Conservation (phyloP, 2,113 vertebrate genomes). For the Rana temporaria region DNA sequence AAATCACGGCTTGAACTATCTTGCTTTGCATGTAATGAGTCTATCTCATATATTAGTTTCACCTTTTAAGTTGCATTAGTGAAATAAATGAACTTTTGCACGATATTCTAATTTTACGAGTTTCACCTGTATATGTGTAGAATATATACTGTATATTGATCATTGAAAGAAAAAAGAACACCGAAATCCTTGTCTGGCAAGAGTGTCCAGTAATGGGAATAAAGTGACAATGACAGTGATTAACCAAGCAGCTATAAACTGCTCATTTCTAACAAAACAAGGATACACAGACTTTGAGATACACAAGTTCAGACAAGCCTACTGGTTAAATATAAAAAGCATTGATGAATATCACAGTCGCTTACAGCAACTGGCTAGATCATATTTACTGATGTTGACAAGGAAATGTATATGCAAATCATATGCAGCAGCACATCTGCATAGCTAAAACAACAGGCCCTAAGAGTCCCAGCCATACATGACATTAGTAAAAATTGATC, state of each 20-base stretch:
- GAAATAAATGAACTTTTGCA: no score
- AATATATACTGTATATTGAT: neutral
- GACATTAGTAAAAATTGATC: conserved; percentile 43
- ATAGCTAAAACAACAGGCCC: conserved; percentile 40
- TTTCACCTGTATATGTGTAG: no score
- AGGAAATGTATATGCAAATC: conserved; percentile 46
- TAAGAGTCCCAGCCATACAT: conserved; percentile 17
- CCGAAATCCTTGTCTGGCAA: neutral
- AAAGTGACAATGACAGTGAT: conserved; percentile 45
- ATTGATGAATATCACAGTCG: conserved; percentile 44
- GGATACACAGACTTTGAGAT: conserved; percentile 37
- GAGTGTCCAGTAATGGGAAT: conserved; percentile 26
- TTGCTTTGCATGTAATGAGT: no score
- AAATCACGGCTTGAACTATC: no score
- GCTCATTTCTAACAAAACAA: conserved; percentile 33
- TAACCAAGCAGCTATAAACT: conserved; percentile 43
- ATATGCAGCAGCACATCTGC: conserved; percentile 47
- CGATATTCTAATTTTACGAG: no score
- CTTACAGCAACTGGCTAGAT: conserved; percentile 37
- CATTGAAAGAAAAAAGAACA: neutral
- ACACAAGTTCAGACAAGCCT: conserved; percentile 43
- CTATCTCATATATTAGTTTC: no score
- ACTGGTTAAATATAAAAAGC: conserved; percentile 42
- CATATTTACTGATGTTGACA: conserved; percentile 48
- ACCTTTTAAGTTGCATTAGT: no score